These are phyloP conservation scores for Willisornis vidua DNA, from an alignment of 2,113 vertebrate genomes.

Conservation along the genomic window DNA sequence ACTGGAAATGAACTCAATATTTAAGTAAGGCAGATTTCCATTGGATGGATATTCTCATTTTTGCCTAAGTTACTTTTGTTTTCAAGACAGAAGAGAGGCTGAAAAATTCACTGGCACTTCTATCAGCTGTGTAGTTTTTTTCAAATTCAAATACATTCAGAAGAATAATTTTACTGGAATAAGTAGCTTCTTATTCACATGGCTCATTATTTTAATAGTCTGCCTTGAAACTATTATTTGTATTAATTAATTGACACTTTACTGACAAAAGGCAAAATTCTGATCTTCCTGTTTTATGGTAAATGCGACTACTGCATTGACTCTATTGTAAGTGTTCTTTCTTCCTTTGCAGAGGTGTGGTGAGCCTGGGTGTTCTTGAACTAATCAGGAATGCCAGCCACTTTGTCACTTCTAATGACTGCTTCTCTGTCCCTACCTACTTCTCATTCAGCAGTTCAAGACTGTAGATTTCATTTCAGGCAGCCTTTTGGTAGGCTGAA, in stretches of 20 bases:
- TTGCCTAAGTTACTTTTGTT: background rate
- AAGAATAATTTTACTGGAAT: background rate
- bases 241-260: background rate
- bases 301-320: background rate
- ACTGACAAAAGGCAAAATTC: background rate
- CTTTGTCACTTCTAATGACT: background rate
- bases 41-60: background rate
- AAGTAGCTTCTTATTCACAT: background rate
- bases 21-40: background rate
- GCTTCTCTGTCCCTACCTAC: background rate
- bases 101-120: background rate
- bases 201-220: background rate
- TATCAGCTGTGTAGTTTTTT: background rate
- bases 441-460: background rate
- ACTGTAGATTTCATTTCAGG: background rate
- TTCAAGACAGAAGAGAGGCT: background rate
- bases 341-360: background rate
- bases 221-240: background rate
- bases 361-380: background rate
- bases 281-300: background rate
- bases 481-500: background rate
- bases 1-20: background rate
- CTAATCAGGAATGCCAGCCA: background rate
- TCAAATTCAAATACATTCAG: constrained; percentile 11
- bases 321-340: background rate